A percentile compares a stretch with the other conserved stretches of the same genome.
Conservation (phyloP, 2,888 invertebrate species). For the Hydropsyche betteni region DNA sequence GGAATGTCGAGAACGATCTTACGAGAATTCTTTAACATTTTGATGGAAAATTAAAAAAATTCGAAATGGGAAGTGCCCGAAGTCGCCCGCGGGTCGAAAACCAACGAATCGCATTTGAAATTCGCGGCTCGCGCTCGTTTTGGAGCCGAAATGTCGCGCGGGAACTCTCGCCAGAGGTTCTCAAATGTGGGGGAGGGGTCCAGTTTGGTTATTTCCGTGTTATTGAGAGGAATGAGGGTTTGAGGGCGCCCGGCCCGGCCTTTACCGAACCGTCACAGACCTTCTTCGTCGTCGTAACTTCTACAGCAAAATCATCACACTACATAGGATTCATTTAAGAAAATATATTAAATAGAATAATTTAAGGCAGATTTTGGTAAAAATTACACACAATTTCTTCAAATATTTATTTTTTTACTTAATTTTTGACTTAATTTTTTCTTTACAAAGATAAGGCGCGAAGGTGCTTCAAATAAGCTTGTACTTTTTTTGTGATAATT, state of each 20-base stretch:
- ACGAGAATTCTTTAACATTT: slow-evolving; percentile 51
- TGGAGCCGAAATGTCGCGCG: slow-evolving; percentile 60
- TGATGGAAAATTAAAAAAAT: too few species aligned
- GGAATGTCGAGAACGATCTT: slow-evolving; percentile 20
- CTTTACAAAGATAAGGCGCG: slow-evolving; percentile 70
- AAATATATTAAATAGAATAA: slow-evolving; percentile 70
- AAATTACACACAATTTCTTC: slow-evolving; percentile 65
- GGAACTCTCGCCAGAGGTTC: too few species aligned
- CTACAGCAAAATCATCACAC: slow-evolving; percentile 58
- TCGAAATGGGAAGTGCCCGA: too few species aligned
- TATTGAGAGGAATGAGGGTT: slow-evolving; percentile 16
- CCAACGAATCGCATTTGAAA: too few species aligned
- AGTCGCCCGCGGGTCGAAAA: too few species aligned
- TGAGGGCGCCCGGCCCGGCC: slow-evolving; percentile 34
- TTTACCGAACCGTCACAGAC: slow-evolving; percentile 46
- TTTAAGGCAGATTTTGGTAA: slow-evolving; percentile 74
- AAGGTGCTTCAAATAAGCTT: slow-evolving; percentile 78
- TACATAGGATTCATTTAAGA: slow-evolving; percentile 63
- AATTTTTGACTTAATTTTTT: slow-evolving; percentile 47
- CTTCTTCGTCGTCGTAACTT: slow-evolving; percentile 54
- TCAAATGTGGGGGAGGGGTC: background rate
- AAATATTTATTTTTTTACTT: slow-evolving; percentile 56
- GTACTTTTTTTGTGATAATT: slow-evolving; percentile 73
- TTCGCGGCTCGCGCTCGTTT: slow-evolving; percentile 52
- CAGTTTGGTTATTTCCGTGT: background rate